A percentile compares a stretch with the other conserved stretches of the same genome.
Evolutionary conservation across 2,113 vertebrate species (phyloP).

Genomic region (Tragelaphus imberbis): DNA sequence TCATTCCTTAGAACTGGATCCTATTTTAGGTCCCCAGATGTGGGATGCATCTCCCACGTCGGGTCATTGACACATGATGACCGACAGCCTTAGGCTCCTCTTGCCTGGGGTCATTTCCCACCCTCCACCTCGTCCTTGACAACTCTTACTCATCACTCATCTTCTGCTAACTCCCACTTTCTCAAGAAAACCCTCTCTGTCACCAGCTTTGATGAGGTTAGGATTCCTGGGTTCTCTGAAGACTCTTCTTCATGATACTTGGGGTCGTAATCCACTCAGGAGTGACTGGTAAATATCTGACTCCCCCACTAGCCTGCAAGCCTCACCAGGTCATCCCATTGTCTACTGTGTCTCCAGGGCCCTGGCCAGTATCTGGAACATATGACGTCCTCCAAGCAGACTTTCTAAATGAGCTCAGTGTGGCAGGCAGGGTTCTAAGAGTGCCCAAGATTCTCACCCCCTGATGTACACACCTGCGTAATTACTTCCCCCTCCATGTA

Average conservation of each 20-base stretch:
- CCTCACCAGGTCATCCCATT: not conserved
- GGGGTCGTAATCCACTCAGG: not conserved
- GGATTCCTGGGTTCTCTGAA: not conserved
- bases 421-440: not conserved
- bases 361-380: not conserved
- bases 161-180: not conserved
- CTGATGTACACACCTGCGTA: not conserved
- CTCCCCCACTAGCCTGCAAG: not conserved
- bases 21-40: not conserved
- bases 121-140: not conserved
- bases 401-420: not conserved
- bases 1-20: not conserved
- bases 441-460: not conserved
- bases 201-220: not conserved
- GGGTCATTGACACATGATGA: not conserved
- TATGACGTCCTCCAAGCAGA: not conserved
- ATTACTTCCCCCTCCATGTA: not conserved
- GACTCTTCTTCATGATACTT: not conserved
- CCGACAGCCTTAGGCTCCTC: not conserved
- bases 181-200: not conserved
- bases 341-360: not conserved
- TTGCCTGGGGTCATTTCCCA: not conserved
- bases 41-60: fast-evolving
- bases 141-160: not conserved
- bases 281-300: not conserved